Conservation (phyloP, 2,113 vertebrate genomes). For the Periophthalmodon schlosseri region DNA sequence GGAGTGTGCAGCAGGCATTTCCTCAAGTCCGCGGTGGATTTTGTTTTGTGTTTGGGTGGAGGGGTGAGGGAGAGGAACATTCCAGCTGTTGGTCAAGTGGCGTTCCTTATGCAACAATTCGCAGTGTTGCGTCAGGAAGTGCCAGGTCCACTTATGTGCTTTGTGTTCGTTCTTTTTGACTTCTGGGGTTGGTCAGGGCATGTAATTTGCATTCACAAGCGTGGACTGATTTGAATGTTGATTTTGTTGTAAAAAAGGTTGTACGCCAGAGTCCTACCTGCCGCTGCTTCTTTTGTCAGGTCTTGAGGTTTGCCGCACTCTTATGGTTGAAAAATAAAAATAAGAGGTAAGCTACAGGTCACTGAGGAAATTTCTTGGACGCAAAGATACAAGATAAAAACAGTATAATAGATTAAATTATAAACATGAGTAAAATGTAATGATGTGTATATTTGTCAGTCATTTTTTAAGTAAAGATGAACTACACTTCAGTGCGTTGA, state of each 20-base stretch:
- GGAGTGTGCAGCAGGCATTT: conserved; percentile 57
- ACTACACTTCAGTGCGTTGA: neutral
- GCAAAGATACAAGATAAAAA: neutral
- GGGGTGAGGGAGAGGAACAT: conserved; percentile 44
- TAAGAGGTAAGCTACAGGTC: neutral
- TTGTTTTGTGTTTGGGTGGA: conserved; percentile 58
- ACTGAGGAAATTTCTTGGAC: too few relatives aligned
- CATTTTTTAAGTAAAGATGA: neutral
- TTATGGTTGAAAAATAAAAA: neutral
- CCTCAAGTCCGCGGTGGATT: conserved; percentile 47
- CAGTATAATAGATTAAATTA: neutral
- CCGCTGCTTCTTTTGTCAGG: neutral
- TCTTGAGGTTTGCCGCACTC: neutral
- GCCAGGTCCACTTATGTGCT: neutral
- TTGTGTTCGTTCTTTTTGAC: neutral
- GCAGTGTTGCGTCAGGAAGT: conserved; percentile 27
- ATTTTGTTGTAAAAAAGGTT: neutral
- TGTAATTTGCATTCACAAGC: neutral
- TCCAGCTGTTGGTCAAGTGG: conserved; percentile 24
- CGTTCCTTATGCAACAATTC: conserved; percentile 30
- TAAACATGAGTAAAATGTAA: neutral
- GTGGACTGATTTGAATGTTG: neutral
- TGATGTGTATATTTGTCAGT: neutral
- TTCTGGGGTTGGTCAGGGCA: neutral
- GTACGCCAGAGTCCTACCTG: neutral